Conservation (phyloP, 1,140 invertebrate species). For the Whitmania pigra region DNA sequence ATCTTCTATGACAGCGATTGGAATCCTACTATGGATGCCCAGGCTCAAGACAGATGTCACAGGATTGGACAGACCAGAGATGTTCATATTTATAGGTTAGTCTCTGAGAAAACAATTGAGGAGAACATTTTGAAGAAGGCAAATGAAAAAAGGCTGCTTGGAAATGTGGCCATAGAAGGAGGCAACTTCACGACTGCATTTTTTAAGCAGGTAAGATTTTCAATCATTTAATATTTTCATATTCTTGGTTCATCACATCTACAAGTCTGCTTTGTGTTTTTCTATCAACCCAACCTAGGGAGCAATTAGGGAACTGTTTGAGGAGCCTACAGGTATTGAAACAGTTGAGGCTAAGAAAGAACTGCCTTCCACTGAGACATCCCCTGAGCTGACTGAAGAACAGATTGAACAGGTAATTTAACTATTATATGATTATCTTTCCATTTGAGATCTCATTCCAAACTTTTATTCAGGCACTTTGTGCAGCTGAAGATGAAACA, state of each 20-base stretch:
- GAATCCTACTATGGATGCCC: slow-evolving; percentile 99
- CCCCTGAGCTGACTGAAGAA: slow-evolving; percentile 23
- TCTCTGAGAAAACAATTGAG: slow-evolving; percentile 92
- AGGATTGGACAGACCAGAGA: slow-evolving; percentile 97
- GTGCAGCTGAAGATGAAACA: slow-evolving; percentile 82
- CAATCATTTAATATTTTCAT: slow-evolving; percentile 2
- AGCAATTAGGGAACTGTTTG: slow-evolving; percentile 83
- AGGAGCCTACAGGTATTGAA: slow-evolving; percentile 52
- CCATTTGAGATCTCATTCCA: background rate
- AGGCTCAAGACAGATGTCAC: slow-evolving; percentile 92
- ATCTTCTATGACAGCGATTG: slow-evolving; percentile 99
- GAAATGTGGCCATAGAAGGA: slow-evolving; percentile 93
- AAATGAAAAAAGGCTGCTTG: slow-evolving; percentile 87
- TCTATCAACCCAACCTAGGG: slow-evolving; percentile 48
- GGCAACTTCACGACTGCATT: slow-evolving; percentile 97
- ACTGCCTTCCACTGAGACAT: slow-evolving; percentile 25
- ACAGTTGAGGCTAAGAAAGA: slow-evolving; percentile 25
- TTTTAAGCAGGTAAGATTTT: slow-evolving; percentile 67
- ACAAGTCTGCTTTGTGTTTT: too few relatives aligned
- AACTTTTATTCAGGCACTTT: slow-evolving; percentile 52
- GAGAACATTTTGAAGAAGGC: slow-evolving; percentile 99
- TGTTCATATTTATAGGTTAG: slow-evolving; percentile 93
- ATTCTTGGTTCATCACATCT: too few relatives aligned
- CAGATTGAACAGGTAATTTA: slow-evolving; percentile 40
- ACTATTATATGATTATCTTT: background rate